Conservation (phyloP, 2,797 vertebrate genomes). For the Pangasius krempfi region DNA sequence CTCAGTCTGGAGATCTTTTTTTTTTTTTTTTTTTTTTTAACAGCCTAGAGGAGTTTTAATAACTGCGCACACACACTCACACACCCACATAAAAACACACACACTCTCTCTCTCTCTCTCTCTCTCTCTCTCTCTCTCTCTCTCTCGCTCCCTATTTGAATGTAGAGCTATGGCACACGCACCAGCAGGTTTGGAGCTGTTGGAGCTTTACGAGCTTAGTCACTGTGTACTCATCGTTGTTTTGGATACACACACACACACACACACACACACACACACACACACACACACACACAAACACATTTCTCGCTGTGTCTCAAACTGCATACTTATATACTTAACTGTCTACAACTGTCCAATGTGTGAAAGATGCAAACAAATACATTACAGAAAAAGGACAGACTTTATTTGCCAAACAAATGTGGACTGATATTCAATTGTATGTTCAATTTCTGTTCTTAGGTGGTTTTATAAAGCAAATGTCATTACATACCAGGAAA, state of each 20-base stretch:
- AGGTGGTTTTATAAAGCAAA: neutral
- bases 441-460: neutral
- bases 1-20: constrained; percentile 7
- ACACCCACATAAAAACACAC: neutral
- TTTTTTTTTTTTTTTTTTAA: neutral
- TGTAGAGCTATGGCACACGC: neutral
- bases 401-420: neutral
- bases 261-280: neutral
- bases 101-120: neutral
- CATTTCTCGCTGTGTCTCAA: neutral
- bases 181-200: constrained; percentile 24
- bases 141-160: neutral
- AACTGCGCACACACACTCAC: constrained; percentile 3
- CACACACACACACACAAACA: neutral
- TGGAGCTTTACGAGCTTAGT: constrained; percentile 16
- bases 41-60: constrained; percentile 32
- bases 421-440: neutral
- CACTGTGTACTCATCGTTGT: constrained; percentile 10
- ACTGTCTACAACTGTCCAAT: neutral
- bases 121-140: neutral
- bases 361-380: neutral
- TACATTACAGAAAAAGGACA: neutral
- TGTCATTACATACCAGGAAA: neutral
- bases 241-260: neutral
- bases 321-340: neutral